Conservation (phyloP, 2,113 vertebrate genomes). For the Tetrao urogallus region DNA sequence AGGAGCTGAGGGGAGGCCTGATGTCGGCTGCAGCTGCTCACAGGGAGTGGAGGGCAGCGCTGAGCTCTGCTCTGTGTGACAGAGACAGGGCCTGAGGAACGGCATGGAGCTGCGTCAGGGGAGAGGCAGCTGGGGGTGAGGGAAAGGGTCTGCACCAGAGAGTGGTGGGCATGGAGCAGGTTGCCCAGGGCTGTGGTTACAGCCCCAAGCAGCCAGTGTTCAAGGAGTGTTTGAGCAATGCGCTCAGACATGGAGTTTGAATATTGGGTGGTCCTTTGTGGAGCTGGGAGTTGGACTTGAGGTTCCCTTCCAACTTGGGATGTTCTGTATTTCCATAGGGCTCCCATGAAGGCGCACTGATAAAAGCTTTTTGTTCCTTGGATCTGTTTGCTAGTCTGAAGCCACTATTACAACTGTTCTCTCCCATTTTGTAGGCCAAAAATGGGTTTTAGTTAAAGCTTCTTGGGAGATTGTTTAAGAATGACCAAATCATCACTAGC, state of each 20-base stretch:
- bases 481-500: not conserved
- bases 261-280: not conserved
- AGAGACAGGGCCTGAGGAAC: not conserved
- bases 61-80: not conserved
- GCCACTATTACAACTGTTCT: not conserved
- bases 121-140: not conserved
- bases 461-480: not conserved
- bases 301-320: not conserved
- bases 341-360: not conserved
- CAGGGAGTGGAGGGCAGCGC: not conserved
- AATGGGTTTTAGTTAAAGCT: slow-evolving; percentile 19
- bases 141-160: not conserved
- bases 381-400: not conserved
- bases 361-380: not conserved
- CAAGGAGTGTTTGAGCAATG: not conserved
- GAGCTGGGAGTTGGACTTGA: not conserved
- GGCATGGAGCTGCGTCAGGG: not conserved
- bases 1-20: not conserved
- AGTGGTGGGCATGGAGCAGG: not conserved
- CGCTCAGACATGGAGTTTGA: not conserved
- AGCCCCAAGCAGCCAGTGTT: not conserved
- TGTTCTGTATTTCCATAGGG: not conserved
- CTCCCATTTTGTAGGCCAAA: not conserved
- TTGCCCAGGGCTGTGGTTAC: not conserved
- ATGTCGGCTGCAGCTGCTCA: not conserved